Percentiles rank a stretch among this genome's conserved stretches.
phyloP scores from a whole-genome alignment of 2,888 invertebrate species.

The Tanytarsus gracilentus region DNA sequence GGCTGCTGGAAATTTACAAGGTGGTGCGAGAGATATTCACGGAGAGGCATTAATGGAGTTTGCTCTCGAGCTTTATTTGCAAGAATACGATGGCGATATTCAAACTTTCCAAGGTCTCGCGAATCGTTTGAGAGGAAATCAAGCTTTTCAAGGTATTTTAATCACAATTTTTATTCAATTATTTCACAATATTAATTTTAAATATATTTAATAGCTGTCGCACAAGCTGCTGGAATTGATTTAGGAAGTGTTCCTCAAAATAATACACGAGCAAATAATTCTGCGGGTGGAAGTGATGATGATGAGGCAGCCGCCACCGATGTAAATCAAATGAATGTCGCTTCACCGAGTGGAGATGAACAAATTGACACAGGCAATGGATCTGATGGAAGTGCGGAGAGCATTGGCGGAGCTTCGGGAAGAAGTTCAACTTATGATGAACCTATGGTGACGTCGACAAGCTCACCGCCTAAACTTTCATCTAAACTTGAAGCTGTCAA shows the following conservation, averaged over 20 bases:
- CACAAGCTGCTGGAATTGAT: conserved; percentile 29
- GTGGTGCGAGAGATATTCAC: conserved; percentile 90
- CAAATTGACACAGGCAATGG: conserved; percentile 46
- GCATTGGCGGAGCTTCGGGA: conserved; percentile 89
- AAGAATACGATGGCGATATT: conserved; percentile 62
- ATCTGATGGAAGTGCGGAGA: conserved; percentile 86
- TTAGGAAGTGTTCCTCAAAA: not conserved
- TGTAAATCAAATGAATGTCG: conserved; percentile 56
- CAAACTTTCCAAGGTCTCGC: conserved; percentile 46
- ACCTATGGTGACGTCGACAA: conserved; percentile 38
- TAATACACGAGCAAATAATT: conserved; percentile 14
- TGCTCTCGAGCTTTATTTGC: conserved; percentile 88
- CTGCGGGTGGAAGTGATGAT: conserved; percentile 85
- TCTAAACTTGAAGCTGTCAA: conserved; percentile 18
- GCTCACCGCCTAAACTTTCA: not conserved
- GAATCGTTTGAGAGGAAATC: conserved; percentile 38
- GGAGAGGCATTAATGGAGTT: conserved; percentile 96
- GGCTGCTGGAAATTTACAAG: conserved; percentile 63
- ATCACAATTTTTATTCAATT: too few relatives aligned
- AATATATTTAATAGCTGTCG: too few relatives aligned
- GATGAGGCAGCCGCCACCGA: conserved; percentile 82
- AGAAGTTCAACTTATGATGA: conserved; percentile 80
- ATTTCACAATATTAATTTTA: too few relatives aligned
- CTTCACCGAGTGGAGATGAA: conserved; percentile 50
- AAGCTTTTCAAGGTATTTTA: conserved; percentile 42